A percentile compares a stretch with the other conserved stretches of the same genome.
Conservation (phyloP, 35 echinoderm and acorn worm species). For the Lytechinus pictus region DNA sequence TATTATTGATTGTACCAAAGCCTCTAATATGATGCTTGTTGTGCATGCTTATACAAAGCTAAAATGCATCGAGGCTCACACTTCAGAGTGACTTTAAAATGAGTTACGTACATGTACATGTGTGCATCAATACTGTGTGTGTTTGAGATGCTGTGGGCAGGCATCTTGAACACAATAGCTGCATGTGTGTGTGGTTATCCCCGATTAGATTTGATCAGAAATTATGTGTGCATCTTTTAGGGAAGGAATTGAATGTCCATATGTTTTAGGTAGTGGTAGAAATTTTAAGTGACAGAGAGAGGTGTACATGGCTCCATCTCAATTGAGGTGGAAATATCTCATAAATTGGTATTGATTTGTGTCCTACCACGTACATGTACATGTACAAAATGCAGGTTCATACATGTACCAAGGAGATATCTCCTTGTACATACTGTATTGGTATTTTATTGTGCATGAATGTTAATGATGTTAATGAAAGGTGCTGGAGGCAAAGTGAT, state of each 20-base stretch:
- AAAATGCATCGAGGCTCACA: background rate
- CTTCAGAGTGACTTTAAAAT: background rate
- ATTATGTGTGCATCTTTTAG: background rate
- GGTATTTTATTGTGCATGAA: background rate
- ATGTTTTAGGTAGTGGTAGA: background rate
- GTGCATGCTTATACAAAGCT: background rate
- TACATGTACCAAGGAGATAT: too few relatives aligned
- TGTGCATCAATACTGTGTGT: background rate
- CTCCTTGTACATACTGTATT: too few relatives aligned
- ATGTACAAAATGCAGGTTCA: too few relatives aligned
- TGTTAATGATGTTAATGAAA: background rate
- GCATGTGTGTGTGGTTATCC: conserved; percentile 22
- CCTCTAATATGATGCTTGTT: too few relatives aligned
- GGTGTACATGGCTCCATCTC: background rate
- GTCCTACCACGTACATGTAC: too few relatives aligned
- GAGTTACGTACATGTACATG: background rate
- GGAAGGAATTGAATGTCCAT: background rate
- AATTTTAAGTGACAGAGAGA: background rate
- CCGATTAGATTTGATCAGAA: background rate
- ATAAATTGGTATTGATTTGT: background rate
- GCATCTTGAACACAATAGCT: background rate
- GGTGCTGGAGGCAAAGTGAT: background rate
- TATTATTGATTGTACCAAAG: too few relatives aligned
- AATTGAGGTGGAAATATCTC: background rate
- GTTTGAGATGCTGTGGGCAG: background rate